Percentiles rank a stretch among this genome's conserved stretches.
Conservation (phyloP, 2,113 vertebrate species). For the Hypomesus transpacificus region DNA sequence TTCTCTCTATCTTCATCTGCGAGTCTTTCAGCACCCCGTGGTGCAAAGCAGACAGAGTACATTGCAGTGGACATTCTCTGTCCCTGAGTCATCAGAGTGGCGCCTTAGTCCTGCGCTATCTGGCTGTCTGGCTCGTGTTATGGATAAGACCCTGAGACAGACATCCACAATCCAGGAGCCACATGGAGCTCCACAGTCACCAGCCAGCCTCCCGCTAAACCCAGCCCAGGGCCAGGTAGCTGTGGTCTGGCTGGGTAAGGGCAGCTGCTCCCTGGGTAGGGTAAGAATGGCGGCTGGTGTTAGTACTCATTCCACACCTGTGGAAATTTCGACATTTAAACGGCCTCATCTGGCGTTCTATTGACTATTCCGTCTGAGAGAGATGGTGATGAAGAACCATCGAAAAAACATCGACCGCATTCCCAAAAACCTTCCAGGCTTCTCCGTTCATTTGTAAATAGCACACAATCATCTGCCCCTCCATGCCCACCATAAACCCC, state of each 20-base stretch:
- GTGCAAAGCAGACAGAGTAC: slow-evolving; percentile 50
- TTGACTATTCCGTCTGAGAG: background rate
- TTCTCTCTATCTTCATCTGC: slow-evolving; percentile 40
- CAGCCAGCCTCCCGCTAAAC: background rate
- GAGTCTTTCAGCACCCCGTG: slow-evolving; percentile 44
- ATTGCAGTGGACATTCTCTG: slow-evolving; percentile 56
- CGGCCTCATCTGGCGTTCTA: background rate
- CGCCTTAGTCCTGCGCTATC: slow-evolving; percentile 39
- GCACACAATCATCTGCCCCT: slow-evolving; percentile 51
- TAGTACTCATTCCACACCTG: slow-evolving; percentile 44
- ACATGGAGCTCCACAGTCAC: slow-evolving; percentile 25
- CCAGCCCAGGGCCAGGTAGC: background rate
- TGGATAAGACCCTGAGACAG: slow-evolving; percentile 50
- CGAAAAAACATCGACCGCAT: background rate
- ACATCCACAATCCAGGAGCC: slow-evolving; percentile 7
- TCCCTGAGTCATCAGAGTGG: slow-evolving; percentile 55
- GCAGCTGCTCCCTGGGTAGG: too few relatives aligned
- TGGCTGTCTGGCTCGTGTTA: slow-evolving; percentile 50
- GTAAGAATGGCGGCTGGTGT: too few relatives aligned
- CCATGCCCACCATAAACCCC: slow-evolving; percentile 29
- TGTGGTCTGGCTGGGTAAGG: background rate
- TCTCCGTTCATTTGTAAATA: slow-evolving; percentile 41
- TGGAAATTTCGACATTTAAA: slow-evolving; percentile 21
- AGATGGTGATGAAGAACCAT: slow-evolving; percentile 10
- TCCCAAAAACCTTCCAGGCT: slow-evolving; percentile 23